A percentile compares a stretch with the other conserved stretches of the same genome.
Conservation (phyloP, 2,113 vertebrate species). For the Megaptera novaeangliae region DNA sequence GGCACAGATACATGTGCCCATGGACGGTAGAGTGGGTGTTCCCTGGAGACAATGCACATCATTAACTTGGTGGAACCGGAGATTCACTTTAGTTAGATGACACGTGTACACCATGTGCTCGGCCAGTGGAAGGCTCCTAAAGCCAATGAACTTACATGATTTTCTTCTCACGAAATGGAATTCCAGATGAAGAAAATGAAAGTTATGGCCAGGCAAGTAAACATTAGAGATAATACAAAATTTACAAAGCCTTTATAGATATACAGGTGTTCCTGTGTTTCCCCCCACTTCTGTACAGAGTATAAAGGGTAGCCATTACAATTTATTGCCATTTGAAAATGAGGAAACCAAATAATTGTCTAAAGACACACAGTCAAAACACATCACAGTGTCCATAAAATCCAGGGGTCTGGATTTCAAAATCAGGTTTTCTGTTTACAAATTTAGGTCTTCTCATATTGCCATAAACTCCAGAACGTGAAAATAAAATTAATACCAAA, state of each 20-base stretch:
- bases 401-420: background rate
- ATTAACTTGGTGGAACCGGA: background rate
- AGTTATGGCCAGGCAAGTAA: background rate
- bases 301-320: background rate
- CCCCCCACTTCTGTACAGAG: background rate
- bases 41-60: background rate
- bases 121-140: background rate
- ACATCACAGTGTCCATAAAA: background rate
- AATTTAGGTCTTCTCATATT: background rate
- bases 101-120: background rate
- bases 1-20: background rate
- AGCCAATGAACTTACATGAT: background rate
- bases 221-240: background rate
- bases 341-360: background rate
- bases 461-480: background rate
- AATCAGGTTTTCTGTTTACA: background rate
- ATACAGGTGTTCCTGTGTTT: background rate
- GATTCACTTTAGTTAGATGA: background rate
- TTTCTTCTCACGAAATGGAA: constrained; percentile 20
- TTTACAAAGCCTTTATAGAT: background rate
- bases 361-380: background rate
- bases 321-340: background rate
- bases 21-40: background rate
- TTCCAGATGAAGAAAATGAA: constrained; percentile 14
- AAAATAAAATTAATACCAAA: background rate